Base-by-base conservation (phyloP, 2,888 invertebrate genomes). In the Hanleya hanleyi region DNA sequence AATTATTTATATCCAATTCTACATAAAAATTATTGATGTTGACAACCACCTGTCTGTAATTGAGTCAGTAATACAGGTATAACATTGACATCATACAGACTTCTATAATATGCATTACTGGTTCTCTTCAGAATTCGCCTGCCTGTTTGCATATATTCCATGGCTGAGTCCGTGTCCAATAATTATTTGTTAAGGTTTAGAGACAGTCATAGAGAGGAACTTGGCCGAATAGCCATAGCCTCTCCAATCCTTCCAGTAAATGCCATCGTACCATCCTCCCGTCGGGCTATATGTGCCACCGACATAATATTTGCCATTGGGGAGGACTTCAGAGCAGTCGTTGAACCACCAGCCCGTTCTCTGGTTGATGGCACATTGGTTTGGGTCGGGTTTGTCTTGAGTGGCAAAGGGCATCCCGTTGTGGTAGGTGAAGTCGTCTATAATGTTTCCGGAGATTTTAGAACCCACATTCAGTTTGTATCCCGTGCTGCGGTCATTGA, bases 321-420 rank as follows among this genome's bases (percentile, higher is more conserved):
- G 84, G 4, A 85, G 78, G 1, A 83, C 76, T 32, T 76, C 77
- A 32, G 83, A 69, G 68, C 87, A 87, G 77, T 83, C 80, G 68
- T 86, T 84, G 78, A 82, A 87, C 87, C 86, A 87, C 87, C 87
- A 87, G 1, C 86, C 88, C 0, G 79, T 83, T n/a, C 71, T 75
- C 80, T 81, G 79, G 26, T 83, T n/a, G 12, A n/a, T 6, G 7
- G 86, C 87, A 73, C 88, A 88, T 15, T 74, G 26, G 62, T 81
- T 26, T 6, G 35, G 4, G 70, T 86, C 86, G 5, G 82, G 81
- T 2, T 64, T 64, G 74, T 87, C 87, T 26, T 65, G 70, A 2
- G 87, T 84, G 32, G 79, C 74, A 69, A 87, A 87, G 0, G 67
- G 62, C 78, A 77, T 80, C 47, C 79, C 77, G 70, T 84, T 84